phyloP scores from a whole-genome alignment of 2,797 vertebrate species.

The Microcaecilia unicolor region DNA sequence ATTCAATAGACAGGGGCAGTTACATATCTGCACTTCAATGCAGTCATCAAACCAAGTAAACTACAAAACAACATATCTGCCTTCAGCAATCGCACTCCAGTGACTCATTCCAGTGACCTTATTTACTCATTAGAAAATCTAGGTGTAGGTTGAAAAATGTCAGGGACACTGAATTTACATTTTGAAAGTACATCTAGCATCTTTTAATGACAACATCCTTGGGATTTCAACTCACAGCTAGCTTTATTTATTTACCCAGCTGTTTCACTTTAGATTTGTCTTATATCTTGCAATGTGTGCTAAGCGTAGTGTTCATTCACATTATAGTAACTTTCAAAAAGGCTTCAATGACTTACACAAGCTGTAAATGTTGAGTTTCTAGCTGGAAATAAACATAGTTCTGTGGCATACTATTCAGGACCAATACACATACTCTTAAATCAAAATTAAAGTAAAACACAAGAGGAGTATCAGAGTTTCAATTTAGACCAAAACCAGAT shows the following conservation, averaged over 20 bases:
- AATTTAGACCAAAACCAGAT: too few relatives aligned
- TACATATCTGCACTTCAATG: conserved; percentile 46
- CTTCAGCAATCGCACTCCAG: conserved; percentile 22
- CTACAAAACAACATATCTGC: conserved; percentile 25
- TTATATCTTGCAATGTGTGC: too few relatives aligned
- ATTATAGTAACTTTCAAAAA: too few relatives aligned
- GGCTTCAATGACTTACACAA: too few relatives aligned
- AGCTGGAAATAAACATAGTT: too few relatives aligned
- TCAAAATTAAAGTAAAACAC: too few relatives aligned
- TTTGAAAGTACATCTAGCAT: conserved; percentile 10
- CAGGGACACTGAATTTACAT: conserved; percentile 33
- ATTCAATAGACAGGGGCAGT: conserved; percentile 28
- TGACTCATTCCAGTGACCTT: conserved; percentile 47
- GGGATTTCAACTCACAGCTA: conserved; percentile 6
- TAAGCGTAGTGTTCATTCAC: too few relatives aligned
- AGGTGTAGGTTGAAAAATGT: conserved; percentile 43
- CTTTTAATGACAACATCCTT: conserved; percentile 29
- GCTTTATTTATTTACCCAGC: conserved; percentile 14
- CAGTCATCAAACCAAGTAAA: conserved; percentile 13
- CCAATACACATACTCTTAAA: too few relatives aligned
- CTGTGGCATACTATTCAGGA: too few relatives aligned
- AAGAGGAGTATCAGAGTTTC: too few relatives aligned
- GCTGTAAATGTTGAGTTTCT: too few relatives aligned
- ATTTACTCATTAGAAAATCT: conserved; percentile 46
- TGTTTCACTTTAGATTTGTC: too few relatives aligned